Conservation (phyloP, 2,888 invertebrate genomes). For the Trilocha varians region DNA sequence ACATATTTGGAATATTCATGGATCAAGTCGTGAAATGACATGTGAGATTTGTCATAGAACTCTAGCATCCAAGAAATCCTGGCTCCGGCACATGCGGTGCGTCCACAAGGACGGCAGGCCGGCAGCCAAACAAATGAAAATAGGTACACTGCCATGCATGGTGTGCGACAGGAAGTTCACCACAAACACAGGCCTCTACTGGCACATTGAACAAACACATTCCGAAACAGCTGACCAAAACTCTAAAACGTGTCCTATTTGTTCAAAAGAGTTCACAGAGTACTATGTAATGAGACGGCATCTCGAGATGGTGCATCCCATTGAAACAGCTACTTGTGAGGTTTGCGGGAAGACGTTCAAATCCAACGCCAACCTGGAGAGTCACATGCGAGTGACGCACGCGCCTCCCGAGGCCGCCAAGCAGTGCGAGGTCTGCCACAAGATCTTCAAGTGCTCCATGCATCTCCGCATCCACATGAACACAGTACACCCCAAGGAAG, state of each 20-base stretch:
- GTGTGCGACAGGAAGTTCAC: constrained; percentile 15
- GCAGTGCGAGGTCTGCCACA: constrained; percentile 26
- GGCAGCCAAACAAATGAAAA: constrained; percentile 4
- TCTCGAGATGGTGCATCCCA: constrained; percentile 23
- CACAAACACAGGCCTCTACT: constrained; percentile 20
- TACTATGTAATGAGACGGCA: constrained; percentile 23
- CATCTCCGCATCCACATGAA: constrained; percentile 29
- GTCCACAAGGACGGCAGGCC: constrained; percentile 4
- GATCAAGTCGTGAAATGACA: constrained; percentile 7
- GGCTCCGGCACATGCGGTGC: constrained; percentile 15
- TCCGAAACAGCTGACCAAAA: constrained; percentile 1
- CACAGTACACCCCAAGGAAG: constrained; percentile 26
- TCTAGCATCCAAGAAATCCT: constrained; percentile 17
- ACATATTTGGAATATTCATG: constrained; percentile 28
- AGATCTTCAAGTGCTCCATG: constrained; percentile 27
- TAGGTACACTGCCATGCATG: constrained; percentile 8
- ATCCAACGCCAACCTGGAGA: constrained; percentile 21
- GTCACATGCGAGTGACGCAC: constrained; percentile 30
- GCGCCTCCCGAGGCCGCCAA: constrained; percentile 28
- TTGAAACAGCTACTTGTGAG: constrained; percentile 20
- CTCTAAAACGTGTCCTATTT: constrained; percentile 13
- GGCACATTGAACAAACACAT: constrained; percentile 25
- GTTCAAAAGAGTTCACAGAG: constrained; percentile 21
- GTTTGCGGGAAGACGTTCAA: constrained; percentile 30
- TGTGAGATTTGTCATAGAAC: constrained; percentile 14